Percentiles rank a stretch among this genome's conserved stretches.
Evolutionary conservation across 2,113 vertebrate genomes (phyloP).

Genomic region (Menura novaehollandiae): DNA sequence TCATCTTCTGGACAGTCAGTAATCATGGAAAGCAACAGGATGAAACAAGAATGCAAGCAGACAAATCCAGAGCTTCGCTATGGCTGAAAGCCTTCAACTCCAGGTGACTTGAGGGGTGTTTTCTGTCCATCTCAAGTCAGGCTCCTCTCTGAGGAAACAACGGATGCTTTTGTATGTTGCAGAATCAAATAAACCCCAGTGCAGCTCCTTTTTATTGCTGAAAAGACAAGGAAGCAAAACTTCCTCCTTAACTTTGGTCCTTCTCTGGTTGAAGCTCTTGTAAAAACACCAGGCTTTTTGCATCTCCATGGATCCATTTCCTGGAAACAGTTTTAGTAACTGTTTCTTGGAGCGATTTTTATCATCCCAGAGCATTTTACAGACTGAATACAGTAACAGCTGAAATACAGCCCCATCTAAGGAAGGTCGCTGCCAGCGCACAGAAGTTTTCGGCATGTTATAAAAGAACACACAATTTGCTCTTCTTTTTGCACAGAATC

Average conservation of each 20-base stretch:
- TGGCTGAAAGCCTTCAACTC: conserved; percentile 5
- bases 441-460: background rate
- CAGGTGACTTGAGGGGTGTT: background rate
- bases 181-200: background rate
- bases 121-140: background rate
- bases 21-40: background rate
- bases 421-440: background rate
- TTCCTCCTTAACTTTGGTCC: background rate
- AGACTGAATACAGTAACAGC: conserved; percentile 20
- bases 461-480: background rate
- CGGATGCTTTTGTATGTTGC: background rate
- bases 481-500: background rate
- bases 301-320: background rate
- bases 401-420: background rate
- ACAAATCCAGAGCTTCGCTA: background rate
- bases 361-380: conserved; percentile 13
- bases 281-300: background rate
- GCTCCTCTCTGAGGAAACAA: background rate
- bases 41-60: background rate
- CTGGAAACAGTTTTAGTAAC: conserved; percentile 9
- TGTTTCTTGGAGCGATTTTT: conserved; percentile 31
- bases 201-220: background rate
- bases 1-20: conserved; percentile 21
- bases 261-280: background rate
- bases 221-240: background rate